Base-by-base conservation (phyloP, 2,113 vertebrate species). In the Mixornis gularis region DNA sequence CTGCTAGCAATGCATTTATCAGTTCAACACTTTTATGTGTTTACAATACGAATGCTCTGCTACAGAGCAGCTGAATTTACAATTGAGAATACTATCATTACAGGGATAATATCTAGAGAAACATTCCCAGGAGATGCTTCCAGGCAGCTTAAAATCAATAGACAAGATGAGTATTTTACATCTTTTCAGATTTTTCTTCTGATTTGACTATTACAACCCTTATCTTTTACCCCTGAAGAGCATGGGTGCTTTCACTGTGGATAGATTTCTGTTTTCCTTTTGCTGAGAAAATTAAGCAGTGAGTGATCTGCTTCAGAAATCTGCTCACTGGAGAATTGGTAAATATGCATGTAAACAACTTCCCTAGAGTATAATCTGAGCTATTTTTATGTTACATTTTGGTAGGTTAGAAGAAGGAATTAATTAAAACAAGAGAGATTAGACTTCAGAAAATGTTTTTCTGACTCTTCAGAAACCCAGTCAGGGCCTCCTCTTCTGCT, bases 231-330 rank as follows among this genome's bases (percentile, higher is more conserved):
- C n/a, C 20, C 76, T 87, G 85, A 85, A 91, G 79, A 79, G 29
- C 24, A 82, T 40, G 79, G 46, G 10, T 89, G 26, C 30, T 43
- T 95, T 91, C 63, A 65, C 82, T 70, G 41, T 59, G 38, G 43
- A 66, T 59, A 73, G 38, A 30, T 85, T 77, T 91, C 53, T 55
- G n/a, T 1, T 0, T 62, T 85, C 18, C 32, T 89, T 87, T 79
- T 72, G 32, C 71, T 60, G 71, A 90, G 87, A 91, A 94, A 90
- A 95, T 91, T 85, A 94, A 95, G 79, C 51, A 77, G 34, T 17
- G 85, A 87, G 58, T 79, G 89, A 85, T 95, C 55, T 85, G 58
- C 90, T 95, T 95, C 81, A 93, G 90, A 96, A 90, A 69, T 58
- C 38, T 87, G 26, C 43, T 94, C 90, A 73, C 79, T 63, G 82